Evolutionary conservation across 2,113 vertebrate species (phyloP), one percentile per base, ranked within the genome.

Genomic region (Cololabis saira): DNA sequence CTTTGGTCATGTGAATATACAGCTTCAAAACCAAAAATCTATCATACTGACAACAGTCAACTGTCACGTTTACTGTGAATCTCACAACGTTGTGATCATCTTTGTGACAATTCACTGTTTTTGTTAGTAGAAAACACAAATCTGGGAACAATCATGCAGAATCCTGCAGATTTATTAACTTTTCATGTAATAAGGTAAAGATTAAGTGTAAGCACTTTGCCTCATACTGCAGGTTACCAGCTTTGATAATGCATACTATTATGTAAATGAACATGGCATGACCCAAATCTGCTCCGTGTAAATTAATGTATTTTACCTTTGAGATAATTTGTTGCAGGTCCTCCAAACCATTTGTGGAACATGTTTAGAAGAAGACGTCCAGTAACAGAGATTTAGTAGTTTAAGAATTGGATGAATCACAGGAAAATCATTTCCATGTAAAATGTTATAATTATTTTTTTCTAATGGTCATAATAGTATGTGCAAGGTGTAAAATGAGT

Each of bases 301-400:
- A 92, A 93, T 92, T 44, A 91, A 93, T 92, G 91, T 85, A 86
- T 90, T 91, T 93, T 92, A 92, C 88, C 87, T 92, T 90, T 87
- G 84, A 76, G 81, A 89, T 81, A 78, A 80, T 80, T 81, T 69
- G 72, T 75, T 74, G 61, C 40, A 42, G 51, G 74, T 68, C 68
- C 76, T 67, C 82, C 55, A 62, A 79, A 73, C 53, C 67, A 48
- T 78, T 83, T 84, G 83, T 81, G 33, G 6, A 47, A 47, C 16
- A 17, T 2, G n/a, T 17, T 10, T 6, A 47, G n/a, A n/a, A 47
- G n/a, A n/a, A 18, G n/a, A 9, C n/a, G 17, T 10, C 6, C n/a
- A 9, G 45, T 47, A 47, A 18, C 62, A 56, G 48, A 66, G 81
- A 80, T 83, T 85, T 66, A 84, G 77, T 45, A 17, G 69, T 56